Conservation (phyloP, 2,888 invertebrate genomes). For the Tipula unca region DNA sequence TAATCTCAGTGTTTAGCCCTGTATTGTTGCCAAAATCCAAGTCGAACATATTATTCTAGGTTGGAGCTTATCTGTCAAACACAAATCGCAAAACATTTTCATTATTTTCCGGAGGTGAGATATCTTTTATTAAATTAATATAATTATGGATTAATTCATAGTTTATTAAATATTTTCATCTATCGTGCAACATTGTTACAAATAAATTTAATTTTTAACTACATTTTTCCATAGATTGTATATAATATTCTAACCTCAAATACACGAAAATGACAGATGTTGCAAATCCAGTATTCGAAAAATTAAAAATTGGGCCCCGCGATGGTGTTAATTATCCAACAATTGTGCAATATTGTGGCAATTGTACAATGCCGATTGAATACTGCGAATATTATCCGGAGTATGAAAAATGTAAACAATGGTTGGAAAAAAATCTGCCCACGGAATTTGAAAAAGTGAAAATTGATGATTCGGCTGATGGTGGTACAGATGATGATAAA, state of each 20-base stretch:
- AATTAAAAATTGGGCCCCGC: slow-evolving; percentile 55
- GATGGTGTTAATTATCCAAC: slow-evolving; percentile 72
- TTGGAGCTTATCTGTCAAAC: neutral
- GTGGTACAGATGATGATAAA: slow-evolving; percentile 81
- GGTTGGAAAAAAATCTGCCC: slow-evolving; percentile 91
- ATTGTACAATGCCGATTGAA: slow-evolving; percentile 92
- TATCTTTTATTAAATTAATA: neutral
- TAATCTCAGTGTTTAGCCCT: too few relatives aligned
- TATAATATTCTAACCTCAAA: neutral
- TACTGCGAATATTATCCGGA: slow-evolving; percentile 98
- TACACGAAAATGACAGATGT: slow-evolving; percentile 41
- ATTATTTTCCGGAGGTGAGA: neutral
- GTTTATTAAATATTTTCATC: neutral
- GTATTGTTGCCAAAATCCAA: neutral
- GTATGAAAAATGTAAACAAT: slow-evolving; percentile 93
- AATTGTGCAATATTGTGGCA: slow-evolving; percentile 83
- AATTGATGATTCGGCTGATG: slow-evolving; percentile 49
- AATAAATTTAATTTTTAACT: neutral
- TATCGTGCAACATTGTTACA: neutral
- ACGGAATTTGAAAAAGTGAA: slow-evolving; percentile 86
- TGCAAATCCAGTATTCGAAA: slow-evolving; percentile 33
- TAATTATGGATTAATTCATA: neutral
- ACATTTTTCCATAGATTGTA: neutral
- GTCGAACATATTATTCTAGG: neutral
- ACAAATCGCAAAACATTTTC: neutral